Percentiles rank a stretch among this genome's conserved stretches.
These are phyloP conservation scores for Macrotis lagotis DNA, from an alignment of 2,113 vertebrate genomes.

Conservation along the genomic window DNA sequence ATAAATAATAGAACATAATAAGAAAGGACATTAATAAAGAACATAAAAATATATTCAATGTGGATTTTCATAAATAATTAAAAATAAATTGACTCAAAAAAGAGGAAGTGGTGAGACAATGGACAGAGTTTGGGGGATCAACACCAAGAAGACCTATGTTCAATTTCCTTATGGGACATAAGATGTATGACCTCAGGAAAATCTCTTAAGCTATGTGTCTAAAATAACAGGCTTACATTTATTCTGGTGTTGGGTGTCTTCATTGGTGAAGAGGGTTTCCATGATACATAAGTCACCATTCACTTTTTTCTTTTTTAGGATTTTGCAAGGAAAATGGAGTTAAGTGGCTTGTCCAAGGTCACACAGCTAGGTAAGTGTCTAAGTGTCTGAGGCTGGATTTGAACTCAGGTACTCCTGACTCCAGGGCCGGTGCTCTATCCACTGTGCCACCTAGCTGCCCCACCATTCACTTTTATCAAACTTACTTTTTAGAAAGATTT, in stretches of 20 bases:
- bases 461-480: neutral
- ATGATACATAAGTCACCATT: neutral
- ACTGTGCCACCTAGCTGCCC: too few species aligned
- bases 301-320: too few species aligned
- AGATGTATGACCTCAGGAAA: neutral
- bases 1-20: neutral
- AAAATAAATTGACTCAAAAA: neutral
- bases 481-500: neutral
- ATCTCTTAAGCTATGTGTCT: neutral
- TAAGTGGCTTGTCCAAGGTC: too few species aligned
- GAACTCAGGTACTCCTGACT: too few species aligned
- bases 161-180: neutral
- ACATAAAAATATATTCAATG: neutral
- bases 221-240: neutral
- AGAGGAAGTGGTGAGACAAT: neutral
- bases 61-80: neutral
- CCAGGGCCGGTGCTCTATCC: too few species aligned
- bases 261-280: neutral
- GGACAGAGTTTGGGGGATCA: neutral
- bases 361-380: too few species aligned
- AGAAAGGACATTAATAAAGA: slow-evolving; percentile 54
- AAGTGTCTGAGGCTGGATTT: too few species aligned
- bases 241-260: neutral
- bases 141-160: neutral
- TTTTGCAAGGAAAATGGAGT: too few species aligned